These are phyloP conservation scores for Heteromormyrus szaboi DNA, from an alignment of 2,797 vertebrate genomes.

Conservation along the genomic window DNA sequence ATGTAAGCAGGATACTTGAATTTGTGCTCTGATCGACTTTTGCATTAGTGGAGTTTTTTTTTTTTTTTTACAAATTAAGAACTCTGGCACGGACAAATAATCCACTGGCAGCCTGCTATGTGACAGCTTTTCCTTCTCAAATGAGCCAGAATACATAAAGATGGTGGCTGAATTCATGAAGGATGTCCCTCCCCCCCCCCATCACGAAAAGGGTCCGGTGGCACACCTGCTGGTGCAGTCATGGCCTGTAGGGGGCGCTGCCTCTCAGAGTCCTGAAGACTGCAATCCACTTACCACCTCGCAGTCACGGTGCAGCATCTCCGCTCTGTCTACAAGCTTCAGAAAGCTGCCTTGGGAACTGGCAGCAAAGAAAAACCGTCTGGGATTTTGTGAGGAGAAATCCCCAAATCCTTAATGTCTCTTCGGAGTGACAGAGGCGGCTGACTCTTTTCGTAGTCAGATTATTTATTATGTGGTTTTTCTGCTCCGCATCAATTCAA, in stretches of 20 bases:
- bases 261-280: background rate
- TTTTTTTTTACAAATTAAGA: background rate
- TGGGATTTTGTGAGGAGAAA: background rate
- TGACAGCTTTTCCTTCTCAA: background rate
- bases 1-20: background rate
- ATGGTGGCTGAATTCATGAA: background rate
- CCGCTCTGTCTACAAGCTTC: background rate
- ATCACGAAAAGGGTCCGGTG: background rate
- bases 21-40: background rate
- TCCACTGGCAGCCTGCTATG: background rate
- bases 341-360: background rate
- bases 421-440: background rate
- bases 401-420: background rate
- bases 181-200: background rate
- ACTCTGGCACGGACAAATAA: background rate
- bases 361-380: background rate
- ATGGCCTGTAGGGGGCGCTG: background rate
- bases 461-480: slow-evolving; percentile 1
- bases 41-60: background rate
- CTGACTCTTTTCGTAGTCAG: background rate
- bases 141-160: background rate
- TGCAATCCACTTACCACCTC: background rate
- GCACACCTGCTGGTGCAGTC: background rate
- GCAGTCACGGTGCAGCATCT: background rate
- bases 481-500: background rate